These are phyloP conservation scores for Stenolophus ochropezus DNA, from an alignment of 2,888 invertebrate species.

Conservation along the genomic window DNA sequence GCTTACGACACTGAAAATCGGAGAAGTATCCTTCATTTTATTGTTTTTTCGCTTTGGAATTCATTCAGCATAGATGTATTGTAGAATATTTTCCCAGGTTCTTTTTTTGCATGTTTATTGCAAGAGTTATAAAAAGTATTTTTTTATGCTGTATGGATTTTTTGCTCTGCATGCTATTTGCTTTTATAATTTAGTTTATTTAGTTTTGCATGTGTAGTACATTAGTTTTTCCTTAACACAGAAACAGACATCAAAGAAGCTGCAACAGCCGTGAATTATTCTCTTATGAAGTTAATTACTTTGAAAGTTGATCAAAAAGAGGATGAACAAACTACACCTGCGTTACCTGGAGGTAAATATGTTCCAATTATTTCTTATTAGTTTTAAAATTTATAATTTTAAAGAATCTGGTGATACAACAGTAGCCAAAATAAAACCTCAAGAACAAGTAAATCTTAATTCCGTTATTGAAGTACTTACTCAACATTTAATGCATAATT, in stretches of 20 bases:
- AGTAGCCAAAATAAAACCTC: slow-evolving; percentile 44
- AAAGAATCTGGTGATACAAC: slow-evolving; percentile 22
- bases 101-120: background rate
- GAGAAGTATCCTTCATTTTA: slow-evolving; percentile 81
- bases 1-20: slow-evolving; percentile 88
- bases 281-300: slow-evolving; percentile 87
- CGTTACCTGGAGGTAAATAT: slow-evolving; percentile 32
- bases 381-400: background rate
- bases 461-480: slow-evolving; percentile 89
- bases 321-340: slow-evolving; percentile 45
- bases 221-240: slow-evolving; percentile 69
- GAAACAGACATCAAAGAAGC: slow-evolving; percentile 88
- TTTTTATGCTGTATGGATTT: slow-evolving; percentile 47
- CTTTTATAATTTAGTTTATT: slow-evolving; percentile 34
- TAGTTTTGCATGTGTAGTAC: slow-evolving; percentile 57
- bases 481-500: slow-evolving; percentile 88
- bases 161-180: slow-evolving; percentile 24
- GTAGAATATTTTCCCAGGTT: background rate
- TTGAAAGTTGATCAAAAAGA: slow-evolving; percentile 71
- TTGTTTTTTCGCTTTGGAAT: slow-evolving; percentile 54
- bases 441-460: slow-evolving; percentile 79
- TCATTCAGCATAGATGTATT: slow-evolving; percentile 43
- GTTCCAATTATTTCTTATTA: too few relatives aligned
- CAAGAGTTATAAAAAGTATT: background rate
- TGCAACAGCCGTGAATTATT: slow-evolving; percentile 90